phyloP scores from a whole-genome alignment of 2,113 vertebrate species.

The Grantiella picta region DNA sequence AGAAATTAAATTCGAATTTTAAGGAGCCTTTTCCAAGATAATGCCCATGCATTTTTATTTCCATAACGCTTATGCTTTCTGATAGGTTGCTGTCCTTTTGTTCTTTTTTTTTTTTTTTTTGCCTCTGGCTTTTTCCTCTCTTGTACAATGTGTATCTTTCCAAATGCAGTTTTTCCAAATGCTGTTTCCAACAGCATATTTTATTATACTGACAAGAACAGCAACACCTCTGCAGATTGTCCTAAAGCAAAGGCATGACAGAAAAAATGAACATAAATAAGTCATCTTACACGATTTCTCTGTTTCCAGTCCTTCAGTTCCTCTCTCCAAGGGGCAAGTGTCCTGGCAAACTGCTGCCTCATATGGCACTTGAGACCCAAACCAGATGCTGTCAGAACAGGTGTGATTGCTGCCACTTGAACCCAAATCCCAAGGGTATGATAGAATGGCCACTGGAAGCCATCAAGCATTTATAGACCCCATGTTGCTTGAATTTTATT shows the following conservation, averaged over 20 bases:
- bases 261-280: conserved; percentile 45
- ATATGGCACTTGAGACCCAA: neutral
- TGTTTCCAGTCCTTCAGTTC: neutral
- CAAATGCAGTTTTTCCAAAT: neutral
- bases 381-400: neutral
- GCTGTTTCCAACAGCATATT: neutral
- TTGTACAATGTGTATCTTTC: neutral
- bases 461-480: neutral
- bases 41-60: neutral
- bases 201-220: conserved; percentile 45
- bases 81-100: conserved; percentile 4
- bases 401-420: neutral
- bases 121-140: conserved; percentile 1
- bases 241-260: conserved; percentile 57
- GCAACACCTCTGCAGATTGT: conserved; percentile 21
- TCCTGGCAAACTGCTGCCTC: neutral
- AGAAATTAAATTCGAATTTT: neutral
- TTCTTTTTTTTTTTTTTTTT: neutral
- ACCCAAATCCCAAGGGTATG: neutral
- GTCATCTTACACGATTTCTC: neutral
- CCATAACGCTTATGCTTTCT: neutral
- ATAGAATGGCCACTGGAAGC: neutral
- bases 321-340: neutral
- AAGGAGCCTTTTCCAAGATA: neutral
- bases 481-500: neutral